Conservation (phyloP, 2,888 invertebrate genomes). For the Philereme transversata region DNA sequence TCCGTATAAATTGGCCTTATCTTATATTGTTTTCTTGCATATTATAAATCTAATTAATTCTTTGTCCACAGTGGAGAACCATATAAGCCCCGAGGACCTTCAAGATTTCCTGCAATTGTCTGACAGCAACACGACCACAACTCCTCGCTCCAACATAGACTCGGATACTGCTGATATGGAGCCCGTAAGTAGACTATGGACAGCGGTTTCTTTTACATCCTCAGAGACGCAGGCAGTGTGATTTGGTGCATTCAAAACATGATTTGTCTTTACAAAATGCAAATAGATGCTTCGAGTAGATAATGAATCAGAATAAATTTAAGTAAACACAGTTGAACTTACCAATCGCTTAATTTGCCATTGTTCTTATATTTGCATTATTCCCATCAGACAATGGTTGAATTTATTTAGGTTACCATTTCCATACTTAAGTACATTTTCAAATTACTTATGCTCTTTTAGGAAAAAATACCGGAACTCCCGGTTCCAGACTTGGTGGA, state of each 20-base stretch:
- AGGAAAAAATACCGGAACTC: slow-evolving; percentile 18
- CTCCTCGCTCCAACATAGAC: slow-evolving; percentile 25
- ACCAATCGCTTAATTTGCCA: neutral
- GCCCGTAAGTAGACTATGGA: slow-evolving; percentile 34
- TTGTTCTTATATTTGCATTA: slow-evolving; percentile 2
- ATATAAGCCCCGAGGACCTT: slow-evolving; percentile 73
- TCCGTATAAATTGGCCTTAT: too few relatives aligned
- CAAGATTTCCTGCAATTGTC: slow-evolving; percentile 52
- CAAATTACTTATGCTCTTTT: neutral
- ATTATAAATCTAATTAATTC: neutral
- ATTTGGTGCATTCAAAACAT: too few relatives aligned
- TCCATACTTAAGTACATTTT: too few relatives aligned
- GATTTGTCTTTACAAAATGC: neutral
- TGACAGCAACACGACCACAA: slow-evolving; percentile 36
- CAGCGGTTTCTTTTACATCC: neutral
- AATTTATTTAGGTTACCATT: neutral
- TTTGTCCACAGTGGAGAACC: slow-evolving; percentile 68
- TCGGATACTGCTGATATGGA: slow-evolving; percentile 39
- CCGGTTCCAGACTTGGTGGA: slow-evolving; percentile 64
- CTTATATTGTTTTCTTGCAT: too few relatives aligned
- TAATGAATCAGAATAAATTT: neutral
- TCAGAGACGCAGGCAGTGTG: too few relatives aligned
- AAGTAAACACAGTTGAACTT: neutral
- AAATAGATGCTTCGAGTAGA: neutral
- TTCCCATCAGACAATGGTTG: slow-evolving; percentile 3